Evolutionary conservation across 1,140 invertebrate species (phyloP).

Genomic region (Proales similis): DNA sequence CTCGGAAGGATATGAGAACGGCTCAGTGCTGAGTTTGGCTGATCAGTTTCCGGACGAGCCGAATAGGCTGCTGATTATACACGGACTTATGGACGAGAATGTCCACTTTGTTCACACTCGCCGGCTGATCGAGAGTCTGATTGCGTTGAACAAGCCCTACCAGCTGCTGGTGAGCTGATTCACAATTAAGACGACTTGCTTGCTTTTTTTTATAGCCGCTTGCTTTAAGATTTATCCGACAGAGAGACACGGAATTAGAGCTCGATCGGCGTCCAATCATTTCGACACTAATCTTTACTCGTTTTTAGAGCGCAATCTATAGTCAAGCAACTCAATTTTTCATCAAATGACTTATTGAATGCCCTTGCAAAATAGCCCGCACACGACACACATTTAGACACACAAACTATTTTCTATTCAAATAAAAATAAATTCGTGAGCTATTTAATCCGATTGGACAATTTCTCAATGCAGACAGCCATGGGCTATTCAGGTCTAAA

Average conservation of each 20-base stretch:
- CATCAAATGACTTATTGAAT: too few species aligned
- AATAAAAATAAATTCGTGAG: too few species aligned
- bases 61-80: constrained; percentile 87
- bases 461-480: too few species aligned
- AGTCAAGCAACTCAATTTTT: neutral
- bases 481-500: too few species aligned
- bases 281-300: constrained; percentile 37
- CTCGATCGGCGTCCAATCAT: constrained; percentile 16
- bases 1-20: constrained; percentile 61
- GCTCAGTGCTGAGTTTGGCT: constrained; percentile 46
- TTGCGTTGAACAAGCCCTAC: constrained; percentile 80
- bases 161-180: constrained; percentile 64
- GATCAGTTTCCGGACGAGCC: constrained; percentile 57
- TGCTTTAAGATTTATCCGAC: constrained; percentile 8
- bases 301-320: constrained; percentile 37
- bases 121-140: constrained; percentile 74
- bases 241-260: constrained; percentile 34
- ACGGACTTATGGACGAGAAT: constrained; percentile 96
- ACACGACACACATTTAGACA: too few species aligned
- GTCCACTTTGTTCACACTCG: constrained; percentile 97
- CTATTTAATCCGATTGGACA: too few species aligned
- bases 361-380: too few species aligned
- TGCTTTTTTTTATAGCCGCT: too few species aligned
- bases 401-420: too few species aligned
- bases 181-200: neutral